Conservation (phyloP, 2,797 vertebrate genomes). For the Vultur gryphus region DNA sequence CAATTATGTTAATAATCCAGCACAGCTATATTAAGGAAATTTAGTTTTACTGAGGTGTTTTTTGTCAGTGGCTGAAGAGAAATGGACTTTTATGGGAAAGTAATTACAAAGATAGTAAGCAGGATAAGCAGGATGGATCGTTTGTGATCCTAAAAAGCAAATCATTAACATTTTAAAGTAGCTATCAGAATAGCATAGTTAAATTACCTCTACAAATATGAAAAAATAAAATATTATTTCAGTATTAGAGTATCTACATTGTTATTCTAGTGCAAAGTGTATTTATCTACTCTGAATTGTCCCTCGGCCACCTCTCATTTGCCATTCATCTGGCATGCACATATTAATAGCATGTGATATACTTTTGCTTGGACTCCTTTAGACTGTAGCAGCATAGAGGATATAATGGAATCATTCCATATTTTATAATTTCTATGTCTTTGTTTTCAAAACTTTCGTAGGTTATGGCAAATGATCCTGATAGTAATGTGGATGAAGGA, state of each 20-base stretch:
- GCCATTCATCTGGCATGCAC: neutral
- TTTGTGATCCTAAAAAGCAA: neutral
- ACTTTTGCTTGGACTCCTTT: neutral
- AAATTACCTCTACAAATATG: neutral
- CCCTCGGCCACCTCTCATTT: neutral
- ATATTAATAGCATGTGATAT: neutral
- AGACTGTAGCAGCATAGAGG: neutral
- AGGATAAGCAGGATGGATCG: neutral
- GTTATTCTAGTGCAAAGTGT: neutral
- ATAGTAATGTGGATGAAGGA: conserved; percentile 82
- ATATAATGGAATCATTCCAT: neutral
- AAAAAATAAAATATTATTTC: neutral
- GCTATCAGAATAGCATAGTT: neutral
- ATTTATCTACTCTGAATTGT: neutral
- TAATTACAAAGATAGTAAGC: neutral
- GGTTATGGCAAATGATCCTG: conserved; percentile 88
- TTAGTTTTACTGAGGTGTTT: neutral
- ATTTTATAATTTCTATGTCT: neutral
- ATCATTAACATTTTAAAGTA: neutral
- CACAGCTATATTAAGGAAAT: neutral
- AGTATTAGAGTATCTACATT: neutral
- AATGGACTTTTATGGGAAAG: neutral
- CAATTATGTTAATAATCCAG: neutral
- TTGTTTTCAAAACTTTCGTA: conserved; percentile 45
- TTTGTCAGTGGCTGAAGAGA: neutral